phyloP scores from a whole-genome alignment of 1,140 invertebrate species.

The Meloidogyne floridensis region DNA sequence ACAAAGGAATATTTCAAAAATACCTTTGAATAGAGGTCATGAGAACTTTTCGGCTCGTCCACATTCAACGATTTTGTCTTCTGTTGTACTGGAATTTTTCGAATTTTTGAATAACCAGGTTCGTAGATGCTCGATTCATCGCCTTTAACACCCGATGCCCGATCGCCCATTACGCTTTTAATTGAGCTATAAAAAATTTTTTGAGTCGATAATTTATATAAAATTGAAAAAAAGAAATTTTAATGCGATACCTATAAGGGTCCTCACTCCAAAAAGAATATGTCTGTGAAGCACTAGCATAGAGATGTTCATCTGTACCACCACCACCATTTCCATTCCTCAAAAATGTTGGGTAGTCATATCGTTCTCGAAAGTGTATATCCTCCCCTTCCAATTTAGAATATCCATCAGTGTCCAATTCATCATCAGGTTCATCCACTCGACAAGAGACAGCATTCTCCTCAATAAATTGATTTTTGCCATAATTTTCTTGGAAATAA shows the following conservation, averaged over 20 bases:
- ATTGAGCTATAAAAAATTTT: background rate
- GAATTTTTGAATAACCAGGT: constrained; percentile 2
- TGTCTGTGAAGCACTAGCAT: constrained; percentile 1
- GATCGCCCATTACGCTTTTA: background rate
- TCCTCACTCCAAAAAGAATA: constrained; percentile 1
- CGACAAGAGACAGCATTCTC: background rate
- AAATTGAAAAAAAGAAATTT: too few species aligned
- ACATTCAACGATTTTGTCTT: background rate
- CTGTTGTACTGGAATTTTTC: background rate
- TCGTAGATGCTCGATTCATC: background rate
- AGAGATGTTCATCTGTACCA: background rate
- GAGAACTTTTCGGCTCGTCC: background rate
- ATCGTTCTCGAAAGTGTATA: background rate
- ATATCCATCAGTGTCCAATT: background rate
- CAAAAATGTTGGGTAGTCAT: background rate
- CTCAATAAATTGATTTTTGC: background rate
- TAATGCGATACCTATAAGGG: background rate
- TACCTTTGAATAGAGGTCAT: constrained; percentile 9
- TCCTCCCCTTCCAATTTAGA: background rate
- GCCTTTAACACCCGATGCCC: background rate
- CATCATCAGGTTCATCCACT: background rate
- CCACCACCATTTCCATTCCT: background rate
- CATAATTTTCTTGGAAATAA: background rate
- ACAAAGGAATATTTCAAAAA: background rate
- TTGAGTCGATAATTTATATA: too few species aligned